A percentile compares a stretch with the other conserved stretches of the same genome.
Evolutionary conservation across 2,113 vertebrate species (phyloP).

Genomic region (Gambusia affinis): DNA sequence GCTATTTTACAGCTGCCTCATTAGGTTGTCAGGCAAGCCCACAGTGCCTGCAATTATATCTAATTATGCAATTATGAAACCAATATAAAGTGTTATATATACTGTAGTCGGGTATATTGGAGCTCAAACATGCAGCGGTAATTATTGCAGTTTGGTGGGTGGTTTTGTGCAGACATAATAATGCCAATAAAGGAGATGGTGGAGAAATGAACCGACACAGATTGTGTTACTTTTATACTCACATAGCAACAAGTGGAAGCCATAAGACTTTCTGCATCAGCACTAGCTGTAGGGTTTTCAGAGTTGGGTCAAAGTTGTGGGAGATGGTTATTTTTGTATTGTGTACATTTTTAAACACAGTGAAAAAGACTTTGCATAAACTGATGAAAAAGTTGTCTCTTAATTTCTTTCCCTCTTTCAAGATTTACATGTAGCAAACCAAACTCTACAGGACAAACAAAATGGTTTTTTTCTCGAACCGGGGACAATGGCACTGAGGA

Average conservation of each 20-base stretch:
- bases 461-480: too few species aligned
- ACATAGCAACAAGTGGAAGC: background rate
- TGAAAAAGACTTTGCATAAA: too few species aligned
- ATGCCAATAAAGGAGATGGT: conserved; percentile 2
- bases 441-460: too few species aligned
- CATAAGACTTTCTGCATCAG: background rate
- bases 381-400: too few species aligned
- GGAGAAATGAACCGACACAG: background rate
- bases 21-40: conserved; percentile 65
- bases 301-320: background rate
- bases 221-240: conserved; percentile 2
- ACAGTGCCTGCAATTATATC: conserved; percentile 66
- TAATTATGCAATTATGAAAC: conserved; percentile 73
- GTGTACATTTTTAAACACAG: background rate
- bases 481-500: too few species aligned
- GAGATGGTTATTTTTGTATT: background rate
- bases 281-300: background rate
- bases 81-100: conserved; percentile 49
- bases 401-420: too few species aligned
- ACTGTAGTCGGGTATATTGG: conserved; percentile 45
- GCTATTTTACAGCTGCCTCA: conserved; percentile 62
- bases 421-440: too few species aligned
- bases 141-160: conserved; percentile 41
- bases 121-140: conserved; percentile 30
- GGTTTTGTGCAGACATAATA: background rate